A percentile compares a stretch with the other conserved stretches of the same genome.
Evolutionary conservation across 2,113 vertebrate species (phyloP).

Genomic region (Hyperopisus bebe): DNA sequence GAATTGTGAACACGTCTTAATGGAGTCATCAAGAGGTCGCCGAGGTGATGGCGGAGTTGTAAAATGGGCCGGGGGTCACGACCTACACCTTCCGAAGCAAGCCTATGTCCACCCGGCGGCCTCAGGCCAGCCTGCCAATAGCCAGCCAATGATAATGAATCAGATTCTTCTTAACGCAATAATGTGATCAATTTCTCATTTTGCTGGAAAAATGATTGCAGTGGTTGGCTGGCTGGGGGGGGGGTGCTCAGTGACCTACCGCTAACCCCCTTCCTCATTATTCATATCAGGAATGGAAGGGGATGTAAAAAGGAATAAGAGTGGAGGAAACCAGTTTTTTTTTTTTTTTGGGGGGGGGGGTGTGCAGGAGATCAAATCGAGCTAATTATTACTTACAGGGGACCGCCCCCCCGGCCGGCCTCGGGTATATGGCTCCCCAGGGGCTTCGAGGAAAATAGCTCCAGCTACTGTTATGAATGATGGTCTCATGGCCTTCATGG

Average conservation of each 20-base stretch:
- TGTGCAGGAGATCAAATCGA: constrained; percentile 69
- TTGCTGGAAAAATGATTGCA: constrained; percentile 96
- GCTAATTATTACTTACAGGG: constrained; percentile 81
- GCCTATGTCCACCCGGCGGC: constrained; percentile 84
- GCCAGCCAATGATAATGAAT: constrained; percentile 95
- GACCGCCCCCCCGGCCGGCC: constrained; percentile 69
- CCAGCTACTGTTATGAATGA: constrained; percentile 44
- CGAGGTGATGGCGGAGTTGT: constrained; percentile 84
- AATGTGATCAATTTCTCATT: constrained; percentile 99
- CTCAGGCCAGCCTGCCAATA: constrained; percentile 92
- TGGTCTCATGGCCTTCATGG: constrained; percentile 29
- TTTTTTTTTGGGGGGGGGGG: neutral
- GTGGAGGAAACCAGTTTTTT: constrained; percentile 37
- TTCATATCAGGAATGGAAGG: constrained; percentile 81
- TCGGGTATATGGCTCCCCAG: constrained; percentile 68
- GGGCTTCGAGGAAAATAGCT: constrained; percentile 62
- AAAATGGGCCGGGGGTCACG: constrained; percentile 74
- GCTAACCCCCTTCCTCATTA: constrained; percentile 88
- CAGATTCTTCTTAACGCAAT: constrained; percentile 88
- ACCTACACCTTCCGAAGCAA: constrained; percentile 79
- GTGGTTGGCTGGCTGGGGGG: constrained; percentile 67
- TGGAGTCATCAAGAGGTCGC: constrained; percentile 73
- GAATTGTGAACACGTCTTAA: too few species aligned
- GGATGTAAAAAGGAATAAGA: constrained; percentile 56
- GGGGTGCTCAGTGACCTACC: constrained; percentile 77